These are phyloP conservation scores for Melieria omissa DNA, from an alignment of 2,888 invertebrate species.

Conservation along the genomic window DNA sequence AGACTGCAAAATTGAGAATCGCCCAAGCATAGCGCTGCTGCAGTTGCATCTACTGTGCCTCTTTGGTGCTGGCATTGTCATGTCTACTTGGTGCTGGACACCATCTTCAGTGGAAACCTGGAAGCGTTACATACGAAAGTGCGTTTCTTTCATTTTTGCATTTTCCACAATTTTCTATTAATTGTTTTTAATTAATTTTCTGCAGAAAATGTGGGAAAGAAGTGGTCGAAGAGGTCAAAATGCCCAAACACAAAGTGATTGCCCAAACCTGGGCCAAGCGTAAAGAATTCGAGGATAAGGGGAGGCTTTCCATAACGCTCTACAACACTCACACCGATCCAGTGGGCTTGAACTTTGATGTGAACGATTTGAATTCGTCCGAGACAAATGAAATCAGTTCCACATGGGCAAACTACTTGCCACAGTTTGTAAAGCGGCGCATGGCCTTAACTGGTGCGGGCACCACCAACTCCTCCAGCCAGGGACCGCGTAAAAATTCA, in stretches of 20 bases:
- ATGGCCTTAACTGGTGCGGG: constrained; percentile 78
- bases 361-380: constrained; percentile 73
- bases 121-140: constrained; percentile 87
- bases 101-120: constrained; percentile 85
- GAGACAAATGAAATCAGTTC: constrained; percentile 88
- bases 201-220: constrained; percentile 79
- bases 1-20: constrained; percentile 74
- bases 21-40: constrained; percentile 85
- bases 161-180: constrained; percentile 1
- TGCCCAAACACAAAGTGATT: constrained; percentile 89
- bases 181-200: constrained; percentile 16
- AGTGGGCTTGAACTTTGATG: constrained; percentile 80
- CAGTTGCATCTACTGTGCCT: constrained; percentile 85
- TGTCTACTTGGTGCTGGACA: constrained; percentile 97
- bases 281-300: constrained; percentile 84
- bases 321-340: constrained; percentile 91
- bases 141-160: constrained; percentile 41
- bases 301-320: constrained; percentile 87
- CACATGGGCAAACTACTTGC: constrained; percentile 91
- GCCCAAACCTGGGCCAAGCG: constrained; percentile 91
- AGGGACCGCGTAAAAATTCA: constrained; percentile 74
- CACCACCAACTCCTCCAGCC: constrained; percentile 68
- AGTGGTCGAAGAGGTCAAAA: constrained; percentile 76
- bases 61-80: constrained; percentile 85
- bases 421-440: constrained; percentile 84